A percentile compares a stretch with the other conserved stretches of the same genome.
Conservation (phyloP, 2,888 invertebrate species). For the Callyntrura guangdongensis region DNA sequence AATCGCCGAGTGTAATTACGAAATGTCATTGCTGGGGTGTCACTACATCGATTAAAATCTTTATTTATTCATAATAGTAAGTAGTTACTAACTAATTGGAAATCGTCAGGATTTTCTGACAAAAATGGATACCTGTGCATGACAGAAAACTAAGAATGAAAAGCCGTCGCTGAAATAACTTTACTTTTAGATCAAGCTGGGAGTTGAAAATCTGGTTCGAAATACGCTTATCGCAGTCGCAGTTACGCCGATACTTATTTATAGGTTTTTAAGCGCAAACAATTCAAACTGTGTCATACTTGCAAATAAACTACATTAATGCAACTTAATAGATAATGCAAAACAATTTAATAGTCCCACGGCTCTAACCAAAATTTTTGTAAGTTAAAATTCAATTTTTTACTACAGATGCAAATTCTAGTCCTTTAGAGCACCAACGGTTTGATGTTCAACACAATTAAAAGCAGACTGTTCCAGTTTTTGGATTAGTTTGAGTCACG, state of each 20-base stretch:
- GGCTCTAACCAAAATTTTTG: neutral
- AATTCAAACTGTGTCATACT: neutral
- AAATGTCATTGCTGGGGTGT: too few species aligned
- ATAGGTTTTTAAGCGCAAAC: constrained; percentile 27
- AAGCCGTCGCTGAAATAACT: neutral
- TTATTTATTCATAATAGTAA: too few species aligned
- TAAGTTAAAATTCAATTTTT: neutral
- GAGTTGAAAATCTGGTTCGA: constrained; percentile 17
- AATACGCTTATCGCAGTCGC: constrained; percentile 69
- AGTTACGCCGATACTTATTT: constrained; percentile 12
- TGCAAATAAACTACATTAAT: neutral
- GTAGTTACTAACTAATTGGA: too few species aligned
- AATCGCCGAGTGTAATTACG: too few species aligned
- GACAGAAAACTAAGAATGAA: too few species aligned
- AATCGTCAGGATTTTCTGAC: too few species aligned
- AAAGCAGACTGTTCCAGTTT: constrained; percentile 1
- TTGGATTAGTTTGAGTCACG: neutral
- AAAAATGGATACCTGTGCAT: too few species aligned
- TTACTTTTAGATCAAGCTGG: neutral
- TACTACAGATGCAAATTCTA: constrained; percentile 28
- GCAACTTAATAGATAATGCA: neutral
- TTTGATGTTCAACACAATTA: constrained; percentile 7
- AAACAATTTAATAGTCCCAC: neutral
- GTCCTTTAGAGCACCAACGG: constrained; percentile 19
- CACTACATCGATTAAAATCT: too few species aligned